A percentile compares a stretch with the other conserved stretches of the same genome.
phyloP scores from a whole-genome alignment of 2,888 invertebrate species.

The Rapana venosa region DNA sequence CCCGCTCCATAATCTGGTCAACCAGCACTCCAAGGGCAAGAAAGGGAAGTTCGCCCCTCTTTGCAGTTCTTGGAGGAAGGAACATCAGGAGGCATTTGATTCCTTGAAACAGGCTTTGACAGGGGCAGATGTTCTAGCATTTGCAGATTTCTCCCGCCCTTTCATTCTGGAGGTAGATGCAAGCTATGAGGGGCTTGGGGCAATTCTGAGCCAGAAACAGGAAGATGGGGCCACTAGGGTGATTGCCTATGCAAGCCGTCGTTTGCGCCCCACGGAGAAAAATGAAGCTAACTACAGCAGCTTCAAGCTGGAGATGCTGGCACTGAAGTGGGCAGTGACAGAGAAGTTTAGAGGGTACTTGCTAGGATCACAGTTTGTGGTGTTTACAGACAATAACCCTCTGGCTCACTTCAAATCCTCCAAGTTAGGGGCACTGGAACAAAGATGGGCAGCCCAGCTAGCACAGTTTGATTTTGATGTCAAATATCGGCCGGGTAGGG shows the following conservation, averaged over 20 bases:
- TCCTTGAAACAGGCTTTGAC: conserved; percentile 34
- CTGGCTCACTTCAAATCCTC: conserved; percentile 36
- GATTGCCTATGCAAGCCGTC: conserved; percentile 35
- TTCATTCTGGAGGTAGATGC: conserved; percentile 46
- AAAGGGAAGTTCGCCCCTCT: background rate
- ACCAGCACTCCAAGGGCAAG: background rate
- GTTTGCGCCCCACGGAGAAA: conserved; percentile 35
- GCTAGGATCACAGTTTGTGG: conserved; percentile 3
- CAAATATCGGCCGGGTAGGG: conserved; percentile 38
- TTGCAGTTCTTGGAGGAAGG: background rate
- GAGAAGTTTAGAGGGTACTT: conserved; percentile 25
- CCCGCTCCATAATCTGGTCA: background rate
- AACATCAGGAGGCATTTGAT: conserved; percentile 35
- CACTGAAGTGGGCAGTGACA: conserved; percentile 24
- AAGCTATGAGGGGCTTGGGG: conserved; percentile 29
- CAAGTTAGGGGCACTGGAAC: conserved; percentile 36
- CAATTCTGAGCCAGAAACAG: conserved; percentile 37
- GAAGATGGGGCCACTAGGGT: conserved; percentile 18
- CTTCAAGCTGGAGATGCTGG: conserved; percentile 33
- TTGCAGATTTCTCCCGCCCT: conserved; percentile 43
- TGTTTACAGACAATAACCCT: conserved; percentile 36
- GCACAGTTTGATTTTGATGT: conserved; percentile 44
- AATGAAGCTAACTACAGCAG: conserved; percentile 34
- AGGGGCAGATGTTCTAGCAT: conserved; percentile 38
- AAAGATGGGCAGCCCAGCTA: conserved; percentile 46